Evolutionary conservation across 2,888 invertebrate genomes (phyloP).

Genomic region (Trisateles emortualis): DNA sequence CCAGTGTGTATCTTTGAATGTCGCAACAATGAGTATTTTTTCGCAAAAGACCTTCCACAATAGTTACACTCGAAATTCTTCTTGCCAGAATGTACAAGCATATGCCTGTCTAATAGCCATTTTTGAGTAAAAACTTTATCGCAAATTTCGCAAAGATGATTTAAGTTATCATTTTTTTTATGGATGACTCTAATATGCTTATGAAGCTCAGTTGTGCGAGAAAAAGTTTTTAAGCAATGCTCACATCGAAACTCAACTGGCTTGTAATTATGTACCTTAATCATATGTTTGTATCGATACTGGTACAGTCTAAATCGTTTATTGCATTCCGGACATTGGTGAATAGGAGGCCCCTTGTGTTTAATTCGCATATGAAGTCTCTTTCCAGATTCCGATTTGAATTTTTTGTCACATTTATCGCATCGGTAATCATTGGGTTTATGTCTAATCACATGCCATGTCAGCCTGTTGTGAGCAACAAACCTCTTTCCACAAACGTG

Average conservation of each 20-base stretch:
- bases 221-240: background rate
- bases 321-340: conserved; percentile 5
- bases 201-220: background rate
- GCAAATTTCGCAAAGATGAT: conserved; percentile 4
- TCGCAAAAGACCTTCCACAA: background rate
- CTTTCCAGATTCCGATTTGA: background rate
- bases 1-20: background rate
- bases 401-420: background rate
- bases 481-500: conserved; percentile 63
- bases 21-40: background rate
- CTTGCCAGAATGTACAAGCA: background rate
- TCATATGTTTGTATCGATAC: conserved; percentile 3
- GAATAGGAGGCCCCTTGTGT: background rate
- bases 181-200: background rate
- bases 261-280: conserved; percentile 1
- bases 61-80: background rate
- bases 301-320: conserved; percentile 1
- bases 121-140: conserved; percentile 1
- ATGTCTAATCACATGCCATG: conserved; percentile 31
- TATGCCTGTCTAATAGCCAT: conserved; percentile 2
- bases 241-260: background rate
- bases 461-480: conserved; percentile 41
- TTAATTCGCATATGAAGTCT: background rate
- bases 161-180: background rate
- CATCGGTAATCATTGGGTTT: background rate